These are phyloP conservation scores for Pyxicephalus adspersus DNA, from an alignment of 2,113 vertebrate species.

Conservation along the genomic window DNA sequence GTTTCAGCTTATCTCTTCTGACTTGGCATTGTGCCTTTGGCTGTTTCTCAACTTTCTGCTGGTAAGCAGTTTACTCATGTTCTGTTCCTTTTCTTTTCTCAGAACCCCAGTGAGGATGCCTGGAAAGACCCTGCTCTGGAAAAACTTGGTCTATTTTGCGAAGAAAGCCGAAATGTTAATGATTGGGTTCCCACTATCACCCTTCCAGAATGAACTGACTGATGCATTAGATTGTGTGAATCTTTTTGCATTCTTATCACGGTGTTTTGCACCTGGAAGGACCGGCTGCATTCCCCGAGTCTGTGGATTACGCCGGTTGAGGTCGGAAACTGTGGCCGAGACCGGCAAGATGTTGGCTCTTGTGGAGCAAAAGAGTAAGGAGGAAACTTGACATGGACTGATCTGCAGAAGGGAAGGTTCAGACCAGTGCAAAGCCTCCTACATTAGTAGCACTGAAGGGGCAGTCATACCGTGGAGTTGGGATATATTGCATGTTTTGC, in stretches of 20 bases:
- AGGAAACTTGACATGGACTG: conserved; percentile 45
- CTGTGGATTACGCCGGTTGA: conserved; percentile 78
- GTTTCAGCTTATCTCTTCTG: conserved; percentile 16
- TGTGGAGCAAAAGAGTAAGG: conserved; percentile 65
- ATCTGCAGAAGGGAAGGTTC: conserved; percentile 58
- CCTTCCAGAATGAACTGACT: conserved; percentile 81
- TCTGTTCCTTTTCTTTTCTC: conserved; percentile 56
- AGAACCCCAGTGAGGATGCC: conserved; percentile 87
- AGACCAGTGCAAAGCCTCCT: conserved; percentile 54
- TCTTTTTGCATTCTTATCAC: conserved; percentile 75
- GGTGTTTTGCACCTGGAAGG: conserved; percentile 72
- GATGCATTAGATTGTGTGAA: conserved; percentile 64
- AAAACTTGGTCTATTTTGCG: conserved; percentile 87
- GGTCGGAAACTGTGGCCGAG: conserved; percentile 76
- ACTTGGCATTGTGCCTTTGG: conserved; percentile 31
- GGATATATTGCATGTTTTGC: conserved; percentile 65
- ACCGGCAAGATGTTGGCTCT: conserved; percentile 69
- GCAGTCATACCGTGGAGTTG: conserved; percentile 62
- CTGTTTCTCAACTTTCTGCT: conserved; percentile 34
- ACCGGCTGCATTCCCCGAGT: conserved; percentile 72
- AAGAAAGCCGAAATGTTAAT: conserved; percentile 87
- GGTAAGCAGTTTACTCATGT: conserved; percentile 40
- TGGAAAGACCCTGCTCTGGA: conserved; percentile 92
- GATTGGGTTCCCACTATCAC: conserved; percentile 94
- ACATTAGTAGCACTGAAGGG: conserved; percentile 58